Conservation (phyloP, 2,888 invertebrate species). For the Hirudinaria manillensis region DNA sequence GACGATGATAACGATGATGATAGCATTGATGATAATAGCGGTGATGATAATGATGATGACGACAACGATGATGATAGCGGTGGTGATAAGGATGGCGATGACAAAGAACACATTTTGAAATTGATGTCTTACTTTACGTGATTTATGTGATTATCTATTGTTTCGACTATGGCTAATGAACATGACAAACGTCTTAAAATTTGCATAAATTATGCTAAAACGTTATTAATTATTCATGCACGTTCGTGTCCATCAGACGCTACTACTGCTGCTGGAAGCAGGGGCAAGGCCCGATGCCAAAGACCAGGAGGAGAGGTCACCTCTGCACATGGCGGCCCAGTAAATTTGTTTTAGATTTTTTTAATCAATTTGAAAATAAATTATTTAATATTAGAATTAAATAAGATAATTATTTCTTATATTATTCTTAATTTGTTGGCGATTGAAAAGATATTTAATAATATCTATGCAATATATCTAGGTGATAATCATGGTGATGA, state of each 20-base stretch:
- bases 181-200: no score
- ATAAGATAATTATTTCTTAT: not conserved
- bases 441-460: not conserved
- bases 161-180: no score
- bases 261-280: conserved; percentile 38
- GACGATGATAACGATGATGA: conserved; percentile 20
- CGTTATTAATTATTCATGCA: not conserved
- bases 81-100: conserved; percentile 2
- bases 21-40: conserved; percentile 17
- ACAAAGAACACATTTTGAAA: not conserved
- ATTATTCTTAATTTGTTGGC: not conserved
- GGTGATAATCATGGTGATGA: not conserved
- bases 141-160: no score
- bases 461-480: not conserved
- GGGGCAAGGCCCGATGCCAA: conserved; percentile 39
- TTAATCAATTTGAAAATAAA: conserved; percentile 6
- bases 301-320: conserved; percentile 42
- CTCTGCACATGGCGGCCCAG: conserved; percentile 43
- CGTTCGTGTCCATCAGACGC: conserved; percentile 31
- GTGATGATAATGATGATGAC: conserved; percentile 13
- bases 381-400: not conserved
- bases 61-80: conserved; percentile 15
- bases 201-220: no score
- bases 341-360: conserved; percentile 17
- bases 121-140: no score